These are phyloP conservation scores for Entomyzon cyanotis DNA, from an alignment of 2,113 vertebrate species.

Conservation along the genomic window DNA sequence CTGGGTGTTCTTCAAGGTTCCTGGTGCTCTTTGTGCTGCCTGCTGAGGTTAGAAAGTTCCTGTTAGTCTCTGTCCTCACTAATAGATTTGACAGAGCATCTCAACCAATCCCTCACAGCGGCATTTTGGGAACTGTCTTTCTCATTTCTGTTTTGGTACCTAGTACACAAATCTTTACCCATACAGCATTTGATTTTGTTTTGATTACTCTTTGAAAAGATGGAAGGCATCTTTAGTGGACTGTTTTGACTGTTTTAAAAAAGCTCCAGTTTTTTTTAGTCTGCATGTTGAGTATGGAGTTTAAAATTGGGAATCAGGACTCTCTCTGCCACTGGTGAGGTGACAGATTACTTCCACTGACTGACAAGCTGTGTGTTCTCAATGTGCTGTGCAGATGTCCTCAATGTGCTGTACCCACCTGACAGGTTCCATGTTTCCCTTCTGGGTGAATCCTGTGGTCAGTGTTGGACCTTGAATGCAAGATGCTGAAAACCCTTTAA, in stretches of 20 bases:
- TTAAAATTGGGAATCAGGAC: not conserved
- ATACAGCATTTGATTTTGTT: not conserved
- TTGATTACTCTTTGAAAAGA: not conserved
- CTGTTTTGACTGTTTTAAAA: not conserved
- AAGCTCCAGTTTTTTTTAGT: not conserved
- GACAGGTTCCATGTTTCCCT: not conserved
- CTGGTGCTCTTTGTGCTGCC: not conserved
- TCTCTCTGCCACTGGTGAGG: not conserved
- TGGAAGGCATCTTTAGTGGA: not conserved
- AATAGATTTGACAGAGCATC: not conserved
- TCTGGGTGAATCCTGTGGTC: not conserved
- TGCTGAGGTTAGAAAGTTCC: not conserved
- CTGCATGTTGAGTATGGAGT: not conserved
- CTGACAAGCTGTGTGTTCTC: not conserved
- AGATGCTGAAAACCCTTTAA: not conserved
- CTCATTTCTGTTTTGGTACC: not conserved
- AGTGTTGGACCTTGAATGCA: not conserved
- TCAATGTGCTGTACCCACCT: not conserved
- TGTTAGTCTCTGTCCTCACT: not conserved
- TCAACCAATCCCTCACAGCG: not conserved
- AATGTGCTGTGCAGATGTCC: not conserved
- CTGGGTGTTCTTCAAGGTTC: not conserved
- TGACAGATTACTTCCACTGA: not conserved
- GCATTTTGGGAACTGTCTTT: not conserved
- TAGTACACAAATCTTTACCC: not conserved